phyloP scores from a whole-genome alignment of 2,888 invertebrate species.

The Smittia sp. region DNA sequence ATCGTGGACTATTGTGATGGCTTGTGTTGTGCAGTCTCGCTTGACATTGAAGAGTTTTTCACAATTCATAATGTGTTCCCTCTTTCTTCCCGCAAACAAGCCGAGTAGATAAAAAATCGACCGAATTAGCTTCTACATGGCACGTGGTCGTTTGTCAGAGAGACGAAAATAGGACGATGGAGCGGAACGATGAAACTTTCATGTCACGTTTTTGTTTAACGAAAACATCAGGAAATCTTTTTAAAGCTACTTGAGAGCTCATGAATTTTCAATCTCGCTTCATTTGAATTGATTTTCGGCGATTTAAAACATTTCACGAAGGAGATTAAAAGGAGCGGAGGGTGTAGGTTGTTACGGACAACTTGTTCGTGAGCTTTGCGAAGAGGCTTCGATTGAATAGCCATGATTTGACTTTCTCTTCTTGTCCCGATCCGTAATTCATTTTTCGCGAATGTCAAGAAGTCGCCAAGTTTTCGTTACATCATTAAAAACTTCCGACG shows the following conservation, averaged over 20 bases:
- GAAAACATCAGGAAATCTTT: not conserved
- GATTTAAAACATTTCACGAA: not conserved
- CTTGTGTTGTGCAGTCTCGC: too few relatives aligned
- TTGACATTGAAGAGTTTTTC: too few relatives aligned
- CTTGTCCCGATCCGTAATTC: not conserved
- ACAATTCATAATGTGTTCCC: too few relatives aligned
- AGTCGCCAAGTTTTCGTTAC: not conserved
- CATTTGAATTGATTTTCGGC: not conserved
- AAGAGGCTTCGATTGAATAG: too few relatives aligned
- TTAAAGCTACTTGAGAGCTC: not conserved
- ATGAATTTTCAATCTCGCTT: constrained; percentile 1
- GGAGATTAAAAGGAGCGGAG: too few relatives aligned
- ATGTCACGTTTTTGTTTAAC: not conserved
- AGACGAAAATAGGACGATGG: not conserved
- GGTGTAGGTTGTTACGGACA: too few relatives aligned
- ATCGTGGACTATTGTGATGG: too few relatives aligned
- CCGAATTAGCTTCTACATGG: constrained; percentile 12
- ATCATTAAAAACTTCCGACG: not conserved
- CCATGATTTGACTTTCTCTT: constrained; percentile 7
- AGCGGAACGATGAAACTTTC: not conserved
- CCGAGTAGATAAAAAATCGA: not conserved
- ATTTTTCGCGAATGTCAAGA: not conserved
- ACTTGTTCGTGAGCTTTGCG: too few relatives aligned
- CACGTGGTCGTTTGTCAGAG: not conserved
- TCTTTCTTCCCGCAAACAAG: too few relatives aligned